Base-by-base conservation (phyloP, 2,113 vertebrate genomes). In the Oreochromis niloticus region DNA sequence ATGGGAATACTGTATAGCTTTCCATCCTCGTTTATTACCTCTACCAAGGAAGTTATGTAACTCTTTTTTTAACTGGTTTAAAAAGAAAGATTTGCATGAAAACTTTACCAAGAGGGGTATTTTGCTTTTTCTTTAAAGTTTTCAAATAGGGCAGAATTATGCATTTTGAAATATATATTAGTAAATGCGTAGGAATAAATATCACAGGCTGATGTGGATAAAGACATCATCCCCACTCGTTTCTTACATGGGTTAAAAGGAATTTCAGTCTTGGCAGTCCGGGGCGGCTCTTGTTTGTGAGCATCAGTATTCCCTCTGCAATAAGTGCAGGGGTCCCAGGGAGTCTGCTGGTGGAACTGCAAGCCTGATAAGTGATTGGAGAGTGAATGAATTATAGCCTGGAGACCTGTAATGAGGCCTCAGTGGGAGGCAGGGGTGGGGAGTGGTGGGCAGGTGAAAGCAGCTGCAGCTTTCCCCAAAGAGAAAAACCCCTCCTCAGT, bases 341-440 rank as follows among this genome's bases (percentile, higher is more conserved):
- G 86, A 71, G 32, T 13, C 6, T 54, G 84, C 59, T n/a, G 81
- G 59, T 87, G 90, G 84, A 87, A 89, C 81, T 88, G 82, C 88
- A 78, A 48, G 55, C 68, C 84, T 85, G 88, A 93, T 91, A 94
- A 94, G 92, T 94, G 93, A 94, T 95, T 94, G 93, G 83, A 82
- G 84, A 89, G 81, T 84, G 91, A 95, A 92, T 95, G 92, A 94
- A 94, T 94, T 94, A 91, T 56, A 92, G 94, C 89, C 87, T 80
- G 90, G 92, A 93, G 95, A 94, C 92, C 88, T 92, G 90, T 95
- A 92, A 95, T 94, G 94, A 94, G 89, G 90, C 87, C 93, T 94
- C 91, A 46, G 90, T 89, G 89, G 88, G 87, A 68, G 86, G 30
- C 68, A 56, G 43, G 27, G 71, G 43, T 78, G 43, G 16, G 55